Conservation (phyloP, 2,113 vertebrate species). For the Gnathonemus echidnorhynchus region DNA sequence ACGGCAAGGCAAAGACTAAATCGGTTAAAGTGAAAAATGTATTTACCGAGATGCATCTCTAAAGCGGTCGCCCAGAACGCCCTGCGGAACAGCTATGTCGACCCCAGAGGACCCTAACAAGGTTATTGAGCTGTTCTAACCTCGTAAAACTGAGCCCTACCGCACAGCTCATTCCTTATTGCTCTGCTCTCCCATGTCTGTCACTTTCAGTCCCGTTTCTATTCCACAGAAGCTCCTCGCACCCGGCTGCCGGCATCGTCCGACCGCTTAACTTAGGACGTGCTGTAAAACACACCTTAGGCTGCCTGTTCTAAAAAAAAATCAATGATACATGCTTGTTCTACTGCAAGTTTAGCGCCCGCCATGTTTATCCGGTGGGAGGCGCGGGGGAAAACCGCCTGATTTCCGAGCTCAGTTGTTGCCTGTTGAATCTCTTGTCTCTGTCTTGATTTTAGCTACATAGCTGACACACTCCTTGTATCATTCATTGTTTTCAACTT, state of each 20-base stretch:
- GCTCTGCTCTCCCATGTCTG: conserved; percentile 31
- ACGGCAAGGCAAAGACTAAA: conserved; percentile 55
- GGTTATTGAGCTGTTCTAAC: conserved; percentile 53
- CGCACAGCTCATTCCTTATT: conserved; percentile 37
- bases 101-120: conserved; percentile 44
- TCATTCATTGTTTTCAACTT: not conserved
- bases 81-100: conserved; percentile 39
- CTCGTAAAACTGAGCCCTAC: conserved; percentile 46
- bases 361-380: not conserved
- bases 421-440: not conserved
- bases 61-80: conserved; percentile 24
- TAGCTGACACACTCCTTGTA: not conserved
- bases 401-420: not conserved
- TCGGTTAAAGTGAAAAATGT: conserved; percentile 50
- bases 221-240: conserved; percentile 35
- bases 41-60: conserved; percentile 35
- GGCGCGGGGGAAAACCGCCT: not conserved
- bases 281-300: not conserved
- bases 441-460: not conserved
- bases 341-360: not conserved
- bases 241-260: conserved; percentile 12
- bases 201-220: conserved; percentile 37
- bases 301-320: not conserved
- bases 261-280: not conserved
- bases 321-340: not conserved